Evolutionary conservation across 2,113 vertebrate genomes (phyloP), one percentile per base, ranked within the genome.

Genomic region (Glaucidium brasilianum): DNA sequence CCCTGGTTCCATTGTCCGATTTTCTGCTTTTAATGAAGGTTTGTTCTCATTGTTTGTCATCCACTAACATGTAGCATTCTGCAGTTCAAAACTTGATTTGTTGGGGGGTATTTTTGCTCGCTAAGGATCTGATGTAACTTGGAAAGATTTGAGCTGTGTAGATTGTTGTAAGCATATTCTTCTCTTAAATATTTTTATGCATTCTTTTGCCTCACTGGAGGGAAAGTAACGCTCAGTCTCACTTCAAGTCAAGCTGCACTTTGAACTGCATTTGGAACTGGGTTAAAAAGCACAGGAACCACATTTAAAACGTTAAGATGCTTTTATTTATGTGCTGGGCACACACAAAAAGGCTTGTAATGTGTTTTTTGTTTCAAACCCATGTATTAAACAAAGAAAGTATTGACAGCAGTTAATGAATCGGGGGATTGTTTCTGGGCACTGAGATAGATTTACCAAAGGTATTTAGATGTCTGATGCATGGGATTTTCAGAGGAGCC

Each of bases 361-460:
- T 96, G 94, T 85, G 93, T 68, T 96, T 96, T 96, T 92, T 96
- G 93, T 95, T 96, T 92, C 91, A 71, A 87, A 43, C 55, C 8
- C 0, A 66, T 49, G 84, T 37, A 35, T 91, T 56, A 72, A 95
- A 97, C 96, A 97, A 97, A 97, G 96, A 20, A 63, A 94, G 94
- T 94, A 96, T 96, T 97, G 96, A 96, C 96, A 93, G 96, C 90
- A 22, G 74, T 67, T 82, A 88, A 85, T 95, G 96, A 97, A 97
- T 96, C 7, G 45, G n/a, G 78, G 90, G 94, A 95, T 96, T 96
- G 96, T 97, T 95, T 82, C 94, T 87, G 93, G 77, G 94, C 3
- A 0, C 96, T 55, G 89, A 89, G 91, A 95, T 94, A 85, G 95
- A 95, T 97, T 94, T 96, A 91, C 94, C 89, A 15, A 95, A 95